Percentiles rank a stretch among this genome's conserved stretches.
phyloP scores from a whole-genome alignment of 2,797 vertebrate genomes.

The Cichlasoma orientale region DNA sequence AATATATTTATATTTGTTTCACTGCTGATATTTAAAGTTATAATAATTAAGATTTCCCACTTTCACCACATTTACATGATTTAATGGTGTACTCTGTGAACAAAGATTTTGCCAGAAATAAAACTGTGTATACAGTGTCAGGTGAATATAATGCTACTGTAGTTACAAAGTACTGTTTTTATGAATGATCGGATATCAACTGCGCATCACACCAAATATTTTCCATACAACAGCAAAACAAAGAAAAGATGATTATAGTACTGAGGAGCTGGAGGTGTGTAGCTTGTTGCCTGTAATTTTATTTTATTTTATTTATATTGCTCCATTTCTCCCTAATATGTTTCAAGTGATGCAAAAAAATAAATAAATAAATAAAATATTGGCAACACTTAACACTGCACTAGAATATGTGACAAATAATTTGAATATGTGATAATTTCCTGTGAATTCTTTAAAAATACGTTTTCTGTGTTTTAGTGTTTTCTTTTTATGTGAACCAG shows the following conservation, averaged over 20 bases:
- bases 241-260: slow-evolving; percentile 1
- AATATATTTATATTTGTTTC: too few relatives aligned
- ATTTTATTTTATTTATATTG: not conserved
- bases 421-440: not conserved
- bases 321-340: not conserved
- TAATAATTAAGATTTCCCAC: too few relatives aligned
- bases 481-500: not conserved
- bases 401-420: not conserved
- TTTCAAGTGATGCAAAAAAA: not conserved
- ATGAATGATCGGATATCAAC: not conserved
- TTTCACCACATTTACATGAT: too few relatives aligned
- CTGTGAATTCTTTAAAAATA: not conserved
- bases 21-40: too few relatives aligned
- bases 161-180: not conserved
- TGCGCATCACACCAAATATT: not conserved
- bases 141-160: too few relatives aligned
- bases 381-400: not conserved
- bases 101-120: too few relatives aligned
- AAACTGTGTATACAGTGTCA: too few relatives aligned
- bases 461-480: not conserved
- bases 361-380: not conserved
- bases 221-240: not conserved
- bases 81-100: too few relatives aligned
- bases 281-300: slow-evolving; percentile 1
- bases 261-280: not conserved